These are phyloP conservation scores for Psilanteris sp. DNA, from an alignment of 1,140 invertebrate species.

Conservation along the genomic window DNA sequence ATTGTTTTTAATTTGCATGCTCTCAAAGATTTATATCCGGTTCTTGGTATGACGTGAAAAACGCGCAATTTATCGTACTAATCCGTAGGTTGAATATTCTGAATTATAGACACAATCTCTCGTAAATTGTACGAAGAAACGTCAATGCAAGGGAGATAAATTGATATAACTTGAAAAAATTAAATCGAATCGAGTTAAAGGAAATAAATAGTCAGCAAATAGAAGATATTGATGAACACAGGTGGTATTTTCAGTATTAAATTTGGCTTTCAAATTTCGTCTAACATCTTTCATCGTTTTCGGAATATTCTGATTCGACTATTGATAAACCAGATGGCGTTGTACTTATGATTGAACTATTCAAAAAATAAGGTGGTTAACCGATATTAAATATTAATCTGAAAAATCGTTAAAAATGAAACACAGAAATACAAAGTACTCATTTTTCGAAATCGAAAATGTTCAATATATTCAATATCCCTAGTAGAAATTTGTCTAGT, in stretches of 20 bases:
- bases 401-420: no score
- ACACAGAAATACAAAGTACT: no score
- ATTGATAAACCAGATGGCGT: no score
- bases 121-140: slow-evolving; percentile 48
- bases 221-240: background rate
- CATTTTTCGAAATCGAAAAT: no score
- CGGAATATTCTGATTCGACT: background rate
- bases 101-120: slow-evolving; percentile 44
- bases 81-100: slow-evolving; percentile 32
- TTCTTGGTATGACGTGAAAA: slow-evolving; percentile 44
- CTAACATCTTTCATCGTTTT: background rate
- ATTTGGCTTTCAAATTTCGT: background rate
- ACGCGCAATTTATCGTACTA: slow-evolving; percentile 47
- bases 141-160: slow-evolving; percentile 41
- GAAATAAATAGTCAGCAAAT: background rate
- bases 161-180: slow-evolving; percentile 14
- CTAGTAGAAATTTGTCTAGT: no score
- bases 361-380: no score
- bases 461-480: no score
- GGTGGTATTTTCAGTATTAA: background rate
- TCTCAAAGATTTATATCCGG: slow-evolving; percentile 38
- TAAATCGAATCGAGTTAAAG: slow-evolving; percentile 10
- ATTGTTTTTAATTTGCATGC: slow-evolving; percentile 58
- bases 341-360: no score
- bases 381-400: no score